Percentiles rank a stretch among this genome's conserved stretches.
phyloP scores from a whole-genome alignment of 1,140 invertebrate genomes.

The Parasteatoda tepidariorum region DNA sequence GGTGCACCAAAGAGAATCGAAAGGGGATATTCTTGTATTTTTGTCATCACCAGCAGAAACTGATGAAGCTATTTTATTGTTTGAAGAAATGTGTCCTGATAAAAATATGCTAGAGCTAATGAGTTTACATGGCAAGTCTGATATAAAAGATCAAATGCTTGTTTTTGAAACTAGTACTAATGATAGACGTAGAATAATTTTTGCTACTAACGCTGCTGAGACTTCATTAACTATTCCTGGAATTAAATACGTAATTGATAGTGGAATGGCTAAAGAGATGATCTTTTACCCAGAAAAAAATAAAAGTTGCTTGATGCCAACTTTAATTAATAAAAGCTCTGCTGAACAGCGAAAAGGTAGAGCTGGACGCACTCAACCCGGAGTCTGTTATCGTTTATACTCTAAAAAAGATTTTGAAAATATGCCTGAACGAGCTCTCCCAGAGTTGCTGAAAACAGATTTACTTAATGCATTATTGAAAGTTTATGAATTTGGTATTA shows the following conservation, averaged over 20 bases:
- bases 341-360: constrained; percentile 96
- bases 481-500: constrained; percentile 95
- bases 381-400: constrained; percentile 85
- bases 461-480: too few relatives aligned
- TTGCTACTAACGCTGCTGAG: constrained; percentile 99
- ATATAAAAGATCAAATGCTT: constrained; percentile 71
- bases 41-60: constrained; percentile 95
- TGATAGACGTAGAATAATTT: constrained; percentile 89
- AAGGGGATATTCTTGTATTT: constrained; percentile 92
- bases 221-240: constrained; percentile 99
- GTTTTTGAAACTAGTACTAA: constrained; percentile 71
- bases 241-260: constrained; percentile 96
- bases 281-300: constrained; percentile 89
- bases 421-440: constrained; percentile 79
- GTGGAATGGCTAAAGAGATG: constrained; percentile 97
- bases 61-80: constrained; percentile 76
- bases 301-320: constrained; percentile 84
- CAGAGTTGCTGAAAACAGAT: constrained; percentile 93
- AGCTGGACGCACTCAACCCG: constrained; percentile 79
- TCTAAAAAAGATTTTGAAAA: constrained; percentile 84
- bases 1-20: constrained; percentile 78
- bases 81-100: constrained; percentile 68
- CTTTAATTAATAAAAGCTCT: constrained; percentile 89
- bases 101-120: constrained; percentile 51
- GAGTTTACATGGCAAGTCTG: constrained; percentile 73